Percentiles rank a stretch among this genome's conserved stretches.
Conservation (phyloP, 2,888 invertebrate species). For the Lasioglossum pauxillum region DNA sequence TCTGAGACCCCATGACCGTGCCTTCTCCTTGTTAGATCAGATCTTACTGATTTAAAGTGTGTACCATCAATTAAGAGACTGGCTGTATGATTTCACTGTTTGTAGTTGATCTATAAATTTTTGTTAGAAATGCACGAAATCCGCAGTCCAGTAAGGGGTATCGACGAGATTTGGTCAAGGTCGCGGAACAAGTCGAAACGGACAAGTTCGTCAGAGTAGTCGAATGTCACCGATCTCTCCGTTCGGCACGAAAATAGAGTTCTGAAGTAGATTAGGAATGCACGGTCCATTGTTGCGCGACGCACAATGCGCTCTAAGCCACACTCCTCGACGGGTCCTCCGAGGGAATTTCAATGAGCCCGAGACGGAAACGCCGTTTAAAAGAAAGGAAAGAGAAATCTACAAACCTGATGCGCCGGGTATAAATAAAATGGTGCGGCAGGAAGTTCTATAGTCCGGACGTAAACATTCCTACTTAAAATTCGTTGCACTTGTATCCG, state of each 20-base stretch:
- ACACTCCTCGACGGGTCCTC: background rate
- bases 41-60: too few relatives aligned
- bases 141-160: background rate
- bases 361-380: slow-evolving; percentile 9
- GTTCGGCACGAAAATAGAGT: slow-evolving; percentile 27
- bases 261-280: slow-evolving; percentile 43
- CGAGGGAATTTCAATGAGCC: slow-evolving; percentile 29
- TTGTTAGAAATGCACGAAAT: background rate
- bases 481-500: background rate
- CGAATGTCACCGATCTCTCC: background rate
- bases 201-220: background rate
- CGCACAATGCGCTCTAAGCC: slow-evolving; percentile 9
- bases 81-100: background rate
- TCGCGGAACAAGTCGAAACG: background rate
- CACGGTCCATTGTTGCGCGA: background rate
- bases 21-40: too few relatives aligned
- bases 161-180: background rate
- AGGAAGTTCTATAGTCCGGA: background rate
- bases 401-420: slow-evolving; percentile 4
- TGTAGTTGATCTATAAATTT: background rate
- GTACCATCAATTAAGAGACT: too few relatives aligned
- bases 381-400: slow-evolving; percentile 19
- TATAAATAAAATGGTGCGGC: slow-evolving; percentile 12
- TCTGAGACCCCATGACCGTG: too few relatives aligned
- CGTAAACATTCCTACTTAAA: slow-evolving; percentile 23